These are phyloP conservation scores for Pteronura brasiliensis DNA, from an alignment of 2,113 vertebrate genomes.

Conservation along the genomic window DNA sequence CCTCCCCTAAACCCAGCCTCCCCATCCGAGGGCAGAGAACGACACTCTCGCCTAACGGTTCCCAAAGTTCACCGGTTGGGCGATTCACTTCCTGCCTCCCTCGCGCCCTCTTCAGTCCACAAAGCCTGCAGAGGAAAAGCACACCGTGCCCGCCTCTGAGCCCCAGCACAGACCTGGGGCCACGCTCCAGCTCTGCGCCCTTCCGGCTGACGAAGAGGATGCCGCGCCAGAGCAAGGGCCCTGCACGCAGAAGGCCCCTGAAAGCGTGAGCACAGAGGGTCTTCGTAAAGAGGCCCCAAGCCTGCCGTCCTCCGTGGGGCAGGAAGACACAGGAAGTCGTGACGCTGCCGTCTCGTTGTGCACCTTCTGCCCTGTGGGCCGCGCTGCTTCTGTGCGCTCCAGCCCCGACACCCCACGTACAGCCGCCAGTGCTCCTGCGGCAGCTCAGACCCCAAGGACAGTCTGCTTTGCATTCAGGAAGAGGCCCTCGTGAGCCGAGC, in stretches of 20 bases:
- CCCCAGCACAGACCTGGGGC: too few relatives aligned
- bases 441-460: not conserved
- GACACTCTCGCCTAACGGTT: not conserved
- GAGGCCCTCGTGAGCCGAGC: not conserved
- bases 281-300: not conserved
- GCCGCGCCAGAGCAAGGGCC: not conserved
- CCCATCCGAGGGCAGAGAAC: not conserved
- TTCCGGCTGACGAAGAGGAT: too few relatives aligned
- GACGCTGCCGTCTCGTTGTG: not conserved
- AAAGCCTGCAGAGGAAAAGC: not conserved
- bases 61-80: not conserved
- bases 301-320: not conserved
- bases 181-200: not conserved
- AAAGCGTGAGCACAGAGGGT: not conserved
- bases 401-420: not conserved
- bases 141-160: not conserved
- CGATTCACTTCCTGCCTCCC: not conserved
- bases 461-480: not conserved
- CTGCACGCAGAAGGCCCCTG: fast-evolving
- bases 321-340: not conserved
- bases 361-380: not conserved
- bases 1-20: not conserved
- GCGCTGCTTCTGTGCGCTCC: not conserved
- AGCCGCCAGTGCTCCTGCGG: too few relatives aligned
- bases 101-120: not conserved